Percentiles rank a stretch among this genome's conserved stretches.
phyloP scores from a whole-genome alignment of 2,888 invertebrate species.

The Rhagophthalmus giganteus region DNA sequence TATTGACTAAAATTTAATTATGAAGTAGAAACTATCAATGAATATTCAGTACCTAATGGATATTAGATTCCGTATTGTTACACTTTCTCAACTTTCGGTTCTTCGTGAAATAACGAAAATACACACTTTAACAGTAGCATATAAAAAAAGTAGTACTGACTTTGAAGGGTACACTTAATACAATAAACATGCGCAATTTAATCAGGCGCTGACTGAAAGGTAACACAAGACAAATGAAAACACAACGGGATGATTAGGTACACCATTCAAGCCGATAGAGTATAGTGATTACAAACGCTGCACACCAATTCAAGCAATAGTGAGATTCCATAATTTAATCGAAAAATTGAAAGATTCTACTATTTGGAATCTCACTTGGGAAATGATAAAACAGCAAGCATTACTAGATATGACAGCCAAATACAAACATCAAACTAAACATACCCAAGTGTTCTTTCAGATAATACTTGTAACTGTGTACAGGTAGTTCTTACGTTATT shows the following conservation, averaged over 20 bases:
- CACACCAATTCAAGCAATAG: slow-evolving; percentile 36
- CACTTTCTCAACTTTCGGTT: too few relatives aligned
- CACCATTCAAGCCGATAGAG: slow-evolving; percentile 25
- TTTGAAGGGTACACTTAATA: slow-evolving; percentile 14
- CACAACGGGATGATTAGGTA: slow-evolving; percentile 21
- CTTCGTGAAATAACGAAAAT: too few relatives aligned
- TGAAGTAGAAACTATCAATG: too few relatives aligned
- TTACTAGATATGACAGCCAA: slow-evolving; percentile 8
- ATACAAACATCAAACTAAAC: slow-evolving; percentile 27
- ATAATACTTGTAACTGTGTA: slow-evolving; percentile 20
- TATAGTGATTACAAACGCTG: slow-evolving; percentile 27
- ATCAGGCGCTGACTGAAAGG: slow-evolving; percentile 52
- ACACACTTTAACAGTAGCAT: not conserved
- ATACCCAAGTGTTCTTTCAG: slow-evolving; percentile 20
- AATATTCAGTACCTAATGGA: too few relatives aligned
- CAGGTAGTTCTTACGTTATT: slow-evolving; percentile 4
- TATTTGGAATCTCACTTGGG: slow-evolving; percentile 19
- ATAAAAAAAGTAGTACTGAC: slow-evolving; percentile 1
- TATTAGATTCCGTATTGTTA: too few relatives aligned
- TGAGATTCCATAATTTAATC: slow-evolving; percentile 23
- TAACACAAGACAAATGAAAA: slow-evolving; percentile 31
- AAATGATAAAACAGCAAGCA: slow-evolving; percentile 22
- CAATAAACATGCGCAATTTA: slow-evolving; percentile 38
- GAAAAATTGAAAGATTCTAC: too few relatives aligned
- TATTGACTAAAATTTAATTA: too few relatives aligned